Evolutionary conservation across 2,797 vertebrate genomes (phyloP).

Genomic region (Delichon dasypus): DNA sequence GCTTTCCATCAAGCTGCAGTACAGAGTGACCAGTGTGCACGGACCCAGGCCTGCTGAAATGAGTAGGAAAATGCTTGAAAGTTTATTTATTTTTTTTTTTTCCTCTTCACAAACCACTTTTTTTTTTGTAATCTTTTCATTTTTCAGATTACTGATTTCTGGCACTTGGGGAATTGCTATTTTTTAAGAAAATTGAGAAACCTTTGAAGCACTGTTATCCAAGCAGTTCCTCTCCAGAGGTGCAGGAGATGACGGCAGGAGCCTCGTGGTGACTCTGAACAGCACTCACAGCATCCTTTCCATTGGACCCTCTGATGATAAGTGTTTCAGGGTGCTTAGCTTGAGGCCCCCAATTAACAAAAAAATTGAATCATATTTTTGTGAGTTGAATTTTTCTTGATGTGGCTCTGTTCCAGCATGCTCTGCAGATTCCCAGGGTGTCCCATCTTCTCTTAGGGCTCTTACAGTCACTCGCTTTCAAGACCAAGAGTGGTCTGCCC

Average conservation of each 20-base stretch:
- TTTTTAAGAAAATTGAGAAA: not conserved
- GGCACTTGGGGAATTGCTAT: not conserved
- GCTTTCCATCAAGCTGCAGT: not conserved
- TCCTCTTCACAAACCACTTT: not conserved
- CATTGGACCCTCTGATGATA: not conserved
- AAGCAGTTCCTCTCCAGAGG: not conserved
- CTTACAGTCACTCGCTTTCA: not conserved
- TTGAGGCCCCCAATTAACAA: not conserved
- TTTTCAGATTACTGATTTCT: not conserved
- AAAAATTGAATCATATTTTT: not conserved
- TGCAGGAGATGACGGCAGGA: not conserved
- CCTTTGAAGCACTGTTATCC: not conserved
- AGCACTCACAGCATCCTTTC: not conserved
- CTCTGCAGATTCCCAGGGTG: not conserved
- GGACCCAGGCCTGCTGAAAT: not conserved
- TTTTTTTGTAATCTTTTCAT: not conserved
- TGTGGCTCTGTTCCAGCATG: not conserved
- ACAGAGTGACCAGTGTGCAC: slow-evolving; percentile 6
- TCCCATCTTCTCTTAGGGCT: not conserved
- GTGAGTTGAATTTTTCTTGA: not conserved
- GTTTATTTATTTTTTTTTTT: not conserved
- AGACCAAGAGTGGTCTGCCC: not conserved
- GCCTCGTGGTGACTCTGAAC: not conserved
- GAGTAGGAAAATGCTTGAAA: not conserved
- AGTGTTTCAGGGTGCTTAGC: not conserved